A percentile compares a stretch with the other conserved stretches of the same genome.
phyloP scores from a whole-genome alignment of 23 tunicate genomes.

The Trididemnum nubilum region DNA sequence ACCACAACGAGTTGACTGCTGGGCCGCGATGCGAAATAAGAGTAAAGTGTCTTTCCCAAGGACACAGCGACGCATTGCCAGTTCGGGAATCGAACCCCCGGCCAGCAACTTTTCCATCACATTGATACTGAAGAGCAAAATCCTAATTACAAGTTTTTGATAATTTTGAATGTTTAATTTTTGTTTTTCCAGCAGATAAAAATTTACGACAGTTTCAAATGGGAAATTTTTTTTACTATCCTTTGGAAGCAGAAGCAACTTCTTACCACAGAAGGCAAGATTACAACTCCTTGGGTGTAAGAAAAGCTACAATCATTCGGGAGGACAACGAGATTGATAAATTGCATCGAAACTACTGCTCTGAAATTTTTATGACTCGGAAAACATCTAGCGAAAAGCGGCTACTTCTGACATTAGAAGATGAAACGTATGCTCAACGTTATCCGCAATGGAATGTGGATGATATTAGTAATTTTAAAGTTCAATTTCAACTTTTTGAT shows the following conservation, averaged over 20 bases:
- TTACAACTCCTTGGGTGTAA: constrained; percentile 73
- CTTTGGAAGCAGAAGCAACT: constrained; percentile 60
- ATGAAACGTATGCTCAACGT: constrained; percentile 73
- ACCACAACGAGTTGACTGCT: too few species aligned
- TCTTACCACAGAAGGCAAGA: constrained; percentile 86
- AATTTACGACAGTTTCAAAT: too few species aligned
- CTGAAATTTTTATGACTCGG: constrained; percentile 62
- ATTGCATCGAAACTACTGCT: constrained; percentile 71
- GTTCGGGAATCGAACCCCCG: too few species aligned
- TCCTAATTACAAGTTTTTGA: too few species aligned
- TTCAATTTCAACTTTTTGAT: constrained; percentile 81
- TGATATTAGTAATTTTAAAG: constrained; percentile 75
- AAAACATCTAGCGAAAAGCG: constrained; percentile 46
- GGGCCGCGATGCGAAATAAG: too few species aligned
- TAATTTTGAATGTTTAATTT: too few species aligned
- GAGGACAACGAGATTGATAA: constrained; percentile 80
- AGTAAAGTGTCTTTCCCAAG: too few species aligned
- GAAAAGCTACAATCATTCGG: constrained; percentile 49
- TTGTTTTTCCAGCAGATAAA: too few species aligned
- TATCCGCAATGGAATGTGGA: constrained; percentile 79
- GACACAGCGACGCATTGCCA: too few species aligned
- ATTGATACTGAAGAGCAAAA: too few species aligned
- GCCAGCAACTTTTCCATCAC: too few species aligned
- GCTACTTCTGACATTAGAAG: constrained; percentile 49
- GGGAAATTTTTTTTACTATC: constrained; percentile 88